phyloP scores from a whole-genome alignment of 2,888 invertebrate genomes.

The Apoderus coryli region DNA sequence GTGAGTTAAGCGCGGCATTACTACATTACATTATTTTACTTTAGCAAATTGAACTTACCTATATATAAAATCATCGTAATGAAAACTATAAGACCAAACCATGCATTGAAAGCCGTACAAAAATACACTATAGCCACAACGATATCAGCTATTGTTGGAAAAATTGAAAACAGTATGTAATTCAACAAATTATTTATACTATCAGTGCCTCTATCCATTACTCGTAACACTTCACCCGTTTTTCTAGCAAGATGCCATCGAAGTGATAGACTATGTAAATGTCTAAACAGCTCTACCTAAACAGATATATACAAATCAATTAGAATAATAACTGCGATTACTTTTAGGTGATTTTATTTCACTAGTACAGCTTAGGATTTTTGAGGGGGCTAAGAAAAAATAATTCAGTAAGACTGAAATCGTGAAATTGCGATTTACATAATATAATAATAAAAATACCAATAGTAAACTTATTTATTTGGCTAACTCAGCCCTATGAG shows the following conservation, averaged over 20 bases:
- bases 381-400: too few relatives aligned
- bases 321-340: too few relatives aligned
- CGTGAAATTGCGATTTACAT: too few relatives aligned
- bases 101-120: conserved; percentile 71
- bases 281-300: conserved; percentile 67
- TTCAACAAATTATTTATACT: conserved; percentile 89
- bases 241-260: conserved; percentile 74
- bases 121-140: conserved; percentile 84
- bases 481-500: too few relatives aligned
- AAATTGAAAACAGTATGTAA: conserved; percentile 83
- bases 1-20: too few relatives aligned
- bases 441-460: too few relatives aligned
- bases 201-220: conserved; percentile 96
- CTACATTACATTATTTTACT: too few relatives aligned
- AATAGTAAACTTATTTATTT: too few relatives aligned
- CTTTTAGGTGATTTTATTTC: too few relatives aligned
- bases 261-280: conserved; percentile 80
- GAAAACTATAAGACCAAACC: conserved; percentile 93
- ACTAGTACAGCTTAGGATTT: too few relatives aligned
- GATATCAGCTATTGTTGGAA: conserved; percentile 87
- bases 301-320: too few relatives aligned
- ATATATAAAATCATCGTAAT: conserved; percentile 86
- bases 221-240: conserved; percentile 90
- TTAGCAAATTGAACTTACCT: conserved; percentile 50
- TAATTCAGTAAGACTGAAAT: too few relatives aligned